Evolutionary conservation across 2,113 vertebrate species (phyloP), one percentile per base, ranked within the genome.

Genomic region (Anser brachyrhynchus): DNA sequence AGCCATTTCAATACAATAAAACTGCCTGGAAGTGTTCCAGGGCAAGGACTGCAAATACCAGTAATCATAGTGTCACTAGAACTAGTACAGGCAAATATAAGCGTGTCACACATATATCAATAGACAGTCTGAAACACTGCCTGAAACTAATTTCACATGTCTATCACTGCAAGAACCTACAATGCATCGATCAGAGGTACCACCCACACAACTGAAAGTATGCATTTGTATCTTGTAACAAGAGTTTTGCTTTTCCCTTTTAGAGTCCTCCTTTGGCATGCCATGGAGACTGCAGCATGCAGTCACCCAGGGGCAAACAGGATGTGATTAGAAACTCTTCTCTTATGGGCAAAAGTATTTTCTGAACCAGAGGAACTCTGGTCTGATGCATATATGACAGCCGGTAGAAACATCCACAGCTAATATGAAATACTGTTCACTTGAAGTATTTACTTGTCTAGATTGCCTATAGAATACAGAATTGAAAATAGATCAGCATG

Each of bases 1-100:
- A 98, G 97, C 92, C 96, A 98, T 98, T 98, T 98, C 97, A 98
- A 97, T 97, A 98, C 97, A 98, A 98, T 98, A 98, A 98, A 98
- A 94, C 95, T 97, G 71, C 70, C 96, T 98, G 98, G 98, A 98
- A 97, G 89, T 96, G 94, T 97, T 97, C 97, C 97, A 98, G 89
- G 79, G 84, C 90, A 95, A 95, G 96, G 94, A 93, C 91, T 96
- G 95, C 89, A 98, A 98, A 98, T 78, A 95, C 51, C 31, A 96
- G 90, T 93, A 95, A 97, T 96, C 95, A 97, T 83, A 93, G 94
- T 92, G 89, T 97, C 95, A 97, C 85, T 70, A 93, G 82, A 90
- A 93, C 89, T 78, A 67, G 92, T 89, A 94, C 69, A 95, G 97
- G 92, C 89, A 96, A 94, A 96, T 64, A 71, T 43, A 96, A 89